phyloP scores from a whole-genome alignment of 2,113 vertebrate species.

The Poeciliopsis turrubarensis region DNA sequence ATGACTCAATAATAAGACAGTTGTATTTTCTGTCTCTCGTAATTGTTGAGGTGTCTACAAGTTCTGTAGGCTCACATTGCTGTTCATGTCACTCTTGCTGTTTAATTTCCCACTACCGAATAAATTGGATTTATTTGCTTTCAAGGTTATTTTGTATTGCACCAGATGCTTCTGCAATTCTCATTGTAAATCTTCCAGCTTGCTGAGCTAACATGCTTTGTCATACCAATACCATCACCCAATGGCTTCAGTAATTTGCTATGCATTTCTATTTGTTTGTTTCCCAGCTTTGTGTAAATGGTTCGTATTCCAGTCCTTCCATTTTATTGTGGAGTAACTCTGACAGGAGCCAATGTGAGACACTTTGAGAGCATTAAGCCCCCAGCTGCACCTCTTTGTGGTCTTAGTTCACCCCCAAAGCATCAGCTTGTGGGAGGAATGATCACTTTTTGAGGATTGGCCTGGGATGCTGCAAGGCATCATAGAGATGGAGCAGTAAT shows the following conservation, averaged over 20 bases:
- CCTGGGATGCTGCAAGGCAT: slow-evolving; percentile 35
- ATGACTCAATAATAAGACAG: background rate
- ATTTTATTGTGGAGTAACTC: slow-evolving; percentile 39
- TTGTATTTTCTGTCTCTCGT: slow-evolving; percentile 2
- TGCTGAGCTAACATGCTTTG: slow-evolving; percentile 54
- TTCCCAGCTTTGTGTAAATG: slow-evolving; percentile 42
- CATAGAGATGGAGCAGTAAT: slow-evolving; percentile 46
- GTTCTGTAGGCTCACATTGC: slow-evolving; percentile 9
- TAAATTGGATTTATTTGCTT: slow-evolving; percentile 37
- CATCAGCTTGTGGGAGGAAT: slow-evolving; percentile 40
- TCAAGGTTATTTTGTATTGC: slow-evolving; percentile 40
- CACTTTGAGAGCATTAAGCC: slow-evolving; percentile 51
- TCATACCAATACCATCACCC: slow-evolving; percentile 63
- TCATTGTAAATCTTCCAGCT: slow-evolving; percentile 49
- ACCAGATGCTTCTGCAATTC: slow-evolving; percentile 33
- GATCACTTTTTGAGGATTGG: slow-evolving; percentile 50
- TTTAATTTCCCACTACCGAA: slow-evolving; percentile 26
- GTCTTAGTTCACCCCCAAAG: slow-evolving; percentile 14
- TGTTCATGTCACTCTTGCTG: background rate
- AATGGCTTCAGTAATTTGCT: slow-evolving; percentile 54
- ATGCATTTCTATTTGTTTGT: slow-evolving; percentile 52
- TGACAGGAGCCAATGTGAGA: slow-evolving; percentile 63
- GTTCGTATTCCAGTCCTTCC: slow-evolving; percentile 44
- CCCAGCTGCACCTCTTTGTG: slow-evolving; percentile 15
- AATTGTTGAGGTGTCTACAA: slow-evolving; percentile 11